A percentile compares a stretch with the other conserved stretches of the same genome.
Evolutionary conservation across 2,888 invertebrate species (phyloP).

Genomic region (Frankliniella fusca): DNA sequence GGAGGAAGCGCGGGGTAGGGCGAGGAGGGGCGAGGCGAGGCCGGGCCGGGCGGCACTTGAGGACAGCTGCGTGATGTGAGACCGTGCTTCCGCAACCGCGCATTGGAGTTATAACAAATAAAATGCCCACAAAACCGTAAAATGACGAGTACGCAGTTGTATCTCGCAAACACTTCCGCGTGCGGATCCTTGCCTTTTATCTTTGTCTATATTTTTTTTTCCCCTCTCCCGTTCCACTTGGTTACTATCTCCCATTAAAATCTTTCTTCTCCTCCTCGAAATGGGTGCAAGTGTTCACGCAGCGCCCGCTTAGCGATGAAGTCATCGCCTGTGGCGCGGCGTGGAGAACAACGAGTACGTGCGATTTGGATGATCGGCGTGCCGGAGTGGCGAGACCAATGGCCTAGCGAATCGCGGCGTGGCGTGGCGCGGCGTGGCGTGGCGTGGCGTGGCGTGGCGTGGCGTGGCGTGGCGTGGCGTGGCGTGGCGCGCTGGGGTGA

Average conservation of each 20-base stretch:
- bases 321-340: constrained; percentile 9
- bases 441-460: not conserved
- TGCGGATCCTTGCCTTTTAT: not conserved
- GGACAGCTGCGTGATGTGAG: not conserved
- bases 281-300: not conserved
- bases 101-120: not conserved
- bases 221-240: not conserved
- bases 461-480: not conserved
- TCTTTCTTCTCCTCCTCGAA: no score
- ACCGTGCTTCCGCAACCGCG: no score
- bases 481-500: not conserved
- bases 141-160: not conserved
- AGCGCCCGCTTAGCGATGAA: not conserved
- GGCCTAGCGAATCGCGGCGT: not conserved
- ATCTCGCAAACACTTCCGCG: not conserved
- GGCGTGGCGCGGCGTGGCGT: not conserved
- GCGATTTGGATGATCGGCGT: constrained; percentile 17
- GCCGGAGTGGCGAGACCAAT: constrained; percentile 9
- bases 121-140: not conserved
- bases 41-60: no score
- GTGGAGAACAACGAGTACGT: not conserved
- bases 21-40: no score
- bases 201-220: not conserved
- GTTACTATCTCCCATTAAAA: not conserved
- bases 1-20: no score